These are phyloP conservation scores for Selene dorsalis DNA, from an alignment of 2,797 vertebrate genomes.

Conservation along the genomic window DNA sequence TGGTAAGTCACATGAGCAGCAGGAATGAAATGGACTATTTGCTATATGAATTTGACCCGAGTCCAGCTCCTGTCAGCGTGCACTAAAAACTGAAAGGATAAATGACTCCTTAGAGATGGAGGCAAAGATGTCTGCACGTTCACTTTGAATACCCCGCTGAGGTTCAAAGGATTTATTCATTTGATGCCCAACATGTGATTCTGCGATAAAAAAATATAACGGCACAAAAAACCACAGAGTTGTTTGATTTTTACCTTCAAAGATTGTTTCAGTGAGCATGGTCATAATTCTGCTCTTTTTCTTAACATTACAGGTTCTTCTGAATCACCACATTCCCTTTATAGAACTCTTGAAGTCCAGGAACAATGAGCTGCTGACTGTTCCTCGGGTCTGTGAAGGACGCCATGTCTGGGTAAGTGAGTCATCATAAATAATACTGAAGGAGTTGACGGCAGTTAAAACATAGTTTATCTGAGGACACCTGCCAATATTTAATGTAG, in stretches of 20 bases:
- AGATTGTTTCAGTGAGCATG: slow-evolving; percentile 15
- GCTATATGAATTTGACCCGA: slow-evolving; percentile 27
- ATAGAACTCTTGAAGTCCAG: slow-evolving; percentile 19
- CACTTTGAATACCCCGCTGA: slow-evolving; percentile 20
- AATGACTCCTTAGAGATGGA: slow-evolving; percentile 26
- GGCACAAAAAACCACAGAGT: background rate
- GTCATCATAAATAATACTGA: slow-evolving; percentile 27
- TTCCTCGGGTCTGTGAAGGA: slow-evolving; percentile 17
- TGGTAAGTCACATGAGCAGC: slow-evolving; percentile 4
- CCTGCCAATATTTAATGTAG: slow-evolving; percentile 9
- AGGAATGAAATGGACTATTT: slow-evolving; percentile 21
- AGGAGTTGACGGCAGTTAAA: slow-evolving; percentile 29
- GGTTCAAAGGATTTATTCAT: slow-evolving; percentile 41
- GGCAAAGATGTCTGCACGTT: slow-evolving; percentile 15
- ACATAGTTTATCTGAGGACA: slow-evolving; percentile 2
- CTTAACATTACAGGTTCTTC: background rate
- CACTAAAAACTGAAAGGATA: slow-evolving; percentile 37
- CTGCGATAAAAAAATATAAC: slow-evolving; percentile 8
- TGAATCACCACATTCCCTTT: slow-evolving; percentile 16
- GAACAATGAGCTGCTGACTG: slow-evolving; percentile 36
- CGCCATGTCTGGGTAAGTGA: slow-evolving; percentile 20
- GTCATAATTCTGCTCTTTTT: slow-evolving; percentile 17
- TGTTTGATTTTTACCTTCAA: background rate
- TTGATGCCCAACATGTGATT: slow-evolving; percentile 28
- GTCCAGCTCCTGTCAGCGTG: slow-evolving; percentile 31